phyloP scores from a whole-genome alignment of 2,113 vertebrate species.

The Centrocercus urophasianus region DNA sequence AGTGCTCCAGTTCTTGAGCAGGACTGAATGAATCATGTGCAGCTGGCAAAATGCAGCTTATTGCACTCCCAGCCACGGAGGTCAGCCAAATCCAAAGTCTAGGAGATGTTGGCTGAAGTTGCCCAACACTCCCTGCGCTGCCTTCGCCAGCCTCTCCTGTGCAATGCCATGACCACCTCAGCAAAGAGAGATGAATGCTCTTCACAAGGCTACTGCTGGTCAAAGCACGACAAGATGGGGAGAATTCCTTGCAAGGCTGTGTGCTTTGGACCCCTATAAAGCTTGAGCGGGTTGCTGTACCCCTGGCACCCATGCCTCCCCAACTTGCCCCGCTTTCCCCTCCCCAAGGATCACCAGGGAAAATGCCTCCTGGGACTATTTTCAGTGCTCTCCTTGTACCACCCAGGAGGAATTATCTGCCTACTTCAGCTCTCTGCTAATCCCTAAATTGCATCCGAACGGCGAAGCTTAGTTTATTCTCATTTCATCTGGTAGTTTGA shows the following conservation, averaged over 20 bases:
- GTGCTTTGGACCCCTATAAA: not conserved
- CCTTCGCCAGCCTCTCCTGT: not conserved
- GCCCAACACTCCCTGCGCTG: not conserved
- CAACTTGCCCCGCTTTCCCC: not conserved
- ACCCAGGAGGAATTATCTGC: slow-evolving; percentile 34
- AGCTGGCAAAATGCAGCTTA: not conserved
- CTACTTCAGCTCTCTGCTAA: slow-evolving; percentile 28
- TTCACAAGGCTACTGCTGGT: not conserved
- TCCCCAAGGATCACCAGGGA: not conserved
- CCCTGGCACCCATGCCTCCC: accelerated
- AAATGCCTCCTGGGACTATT: not conserved
- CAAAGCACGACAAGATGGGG: not conserved
- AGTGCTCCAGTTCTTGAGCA: not conserved
- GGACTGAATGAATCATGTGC: not conserved
- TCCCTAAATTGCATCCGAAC: slow-evolving; percentile 49
- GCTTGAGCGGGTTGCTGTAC: not conserved
- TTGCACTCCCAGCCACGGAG: not conserved
- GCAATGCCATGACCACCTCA: not conserved
- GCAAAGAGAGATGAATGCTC: not conserved
- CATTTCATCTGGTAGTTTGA: slow-evolving; percentile 39
- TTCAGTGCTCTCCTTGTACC: not conserved
- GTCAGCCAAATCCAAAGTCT: not conserved
- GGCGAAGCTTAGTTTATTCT: slow-evolving; percentile 36
- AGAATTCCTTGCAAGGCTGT: not conserved
- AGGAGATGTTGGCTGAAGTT: not conserved